Evolutionary conservation across 2,797 vertebrate species (phyloP), one percentile per base, ranked within the genome.

Genomic region (Anas bahamensis): DNA sequence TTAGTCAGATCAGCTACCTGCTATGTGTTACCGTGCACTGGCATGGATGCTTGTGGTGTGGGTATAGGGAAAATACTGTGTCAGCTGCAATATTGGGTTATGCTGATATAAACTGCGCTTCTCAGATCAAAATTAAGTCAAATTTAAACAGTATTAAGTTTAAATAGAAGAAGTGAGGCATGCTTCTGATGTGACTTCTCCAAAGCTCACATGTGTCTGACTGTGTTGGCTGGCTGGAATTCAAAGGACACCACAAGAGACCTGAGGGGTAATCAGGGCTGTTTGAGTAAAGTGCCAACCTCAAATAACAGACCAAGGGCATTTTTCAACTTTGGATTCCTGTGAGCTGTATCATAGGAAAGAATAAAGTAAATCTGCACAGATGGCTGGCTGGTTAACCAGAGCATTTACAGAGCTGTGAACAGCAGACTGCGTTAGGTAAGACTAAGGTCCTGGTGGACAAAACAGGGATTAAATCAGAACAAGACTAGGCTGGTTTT

Each of bases 141-240:
- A 6, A 89, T 88, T 86, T 85, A 79, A 84, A 53, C 31, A 66
- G 21, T 35, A 76, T 93, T 93, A 79, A 86, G 81, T 78, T 83
- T 70, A 85, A 83, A 59, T 46, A 93, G 89, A 81, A 95, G 88
- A 81, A 94, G 88, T 70, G 77, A 95, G 42, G 64, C 80, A 75
- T 81, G 79, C 52, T 78, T 53, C 55, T 87, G 86, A 87, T 90
- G 96, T 81, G 88, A 74, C 61, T 84, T 87, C 72, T 93, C 91
- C 88, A 95, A 81, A 91, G 81, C 85, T 94, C 93, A 80, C 78
- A 77, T 84, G 60, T 72, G 75, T 91, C 83, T 95, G 96, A 93
- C 80, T 93, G 5, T 42, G 57, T 76, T 84, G 86, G 46, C 93
- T 95, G 94, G 92, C 93, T 83, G 72, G 52, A 74, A 59, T 87